phyloP scores from a whole-genome alignment of 2,888 invertebrate genomes.

The Hemistola chrysoprasaria region DNA sequence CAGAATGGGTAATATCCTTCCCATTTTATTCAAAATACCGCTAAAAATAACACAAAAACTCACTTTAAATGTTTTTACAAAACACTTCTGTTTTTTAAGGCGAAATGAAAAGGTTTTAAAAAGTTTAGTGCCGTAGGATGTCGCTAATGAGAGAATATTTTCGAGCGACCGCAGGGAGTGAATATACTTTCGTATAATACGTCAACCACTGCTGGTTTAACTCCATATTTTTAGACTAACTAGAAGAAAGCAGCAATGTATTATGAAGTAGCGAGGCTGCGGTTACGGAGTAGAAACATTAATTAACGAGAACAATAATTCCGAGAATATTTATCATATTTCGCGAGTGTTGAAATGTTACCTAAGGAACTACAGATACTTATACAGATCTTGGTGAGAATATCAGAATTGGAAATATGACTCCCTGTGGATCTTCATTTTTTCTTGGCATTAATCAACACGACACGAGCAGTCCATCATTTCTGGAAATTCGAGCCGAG shows the following conservation, averaged over 20 bases:
- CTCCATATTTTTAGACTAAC: background rate
- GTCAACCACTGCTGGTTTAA: conserved; percentile 6
- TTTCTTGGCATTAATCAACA: no score
- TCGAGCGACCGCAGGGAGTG: conserved; percentile 7
- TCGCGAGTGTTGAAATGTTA: conserved; percentile 6
- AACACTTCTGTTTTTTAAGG: conserved; percentile 17
- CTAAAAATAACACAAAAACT: conserved; percentile 9
- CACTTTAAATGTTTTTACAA: conserved; percentile 13
- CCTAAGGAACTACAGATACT: no score
- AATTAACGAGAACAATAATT: conserved; percentile 26
- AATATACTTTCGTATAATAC: conserved; percentile 2
- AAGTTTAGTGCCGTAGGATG: conserved; percentile 17
- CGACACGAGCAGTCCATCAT: no score
- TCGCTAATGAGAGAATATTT: conserved; percentile 23
- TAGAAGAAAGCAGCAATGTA: conserved; percentile 26
- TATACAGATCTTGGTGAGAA: no score
- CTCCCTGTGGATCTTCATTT: no score
- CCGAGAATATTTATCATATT: conserved; percentile 4
- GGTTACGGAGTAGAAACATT: conserved; percentile 25
- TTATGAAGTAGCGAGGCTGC: conserved; percentile 5
- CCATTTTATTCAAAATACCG: conserved; percentile 9
- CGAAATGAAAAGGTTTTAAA: conserved; percentile 23
- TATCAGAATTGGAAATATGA: no score
- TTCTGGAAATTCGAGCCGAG: no score
- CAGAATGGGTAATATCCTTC: background rate